Percentiles rank a stretch among this genome's conserved stretches.
These are phyloP conservation scores for Hemibagrus guttatus DNA, from an alignment of 2,797 vertebrate species.

Conservation along the genomic window DNA sequence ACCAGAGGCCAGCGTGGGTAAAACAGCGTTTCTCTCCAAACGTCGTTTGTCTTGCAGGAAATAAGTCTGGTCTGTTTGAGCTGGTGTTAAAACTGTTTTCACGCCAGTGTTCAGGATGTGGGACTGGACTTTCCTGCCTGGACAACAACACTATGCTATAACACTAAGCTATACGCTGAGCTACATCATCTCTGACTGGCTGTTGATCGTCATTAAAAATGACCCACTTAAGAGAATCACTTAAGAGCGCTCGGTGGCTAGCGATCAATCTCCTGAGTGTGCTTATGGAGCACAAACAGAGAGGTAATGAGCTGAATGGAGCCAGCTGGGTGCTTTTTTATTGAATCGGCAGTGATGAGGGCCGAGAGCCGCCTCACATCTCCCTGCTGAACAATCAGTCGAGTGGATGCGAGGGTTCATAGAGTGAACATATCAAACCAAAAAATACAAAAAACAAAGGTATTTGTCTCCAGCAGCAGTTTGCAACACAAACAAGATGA, in stretches of 20 bases:
- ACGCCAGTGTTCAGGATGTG: neutral
- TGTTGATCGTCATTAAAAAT: conserved; percentile 73
- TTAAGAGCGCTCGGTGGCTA: conserved; percentile 56
- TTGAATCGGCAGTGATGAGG: conserved; percentile 49
- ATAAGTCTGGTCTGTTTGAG: neutral
- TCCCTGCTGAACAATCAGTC: conserved; percentile 20
- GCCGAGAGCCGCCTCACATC: conserved; percentile 1
- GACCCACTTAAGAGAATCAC: conserved; percentile 60
- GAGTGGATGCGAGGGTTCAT: neutral
- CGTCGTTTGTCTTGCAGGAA: neutral
- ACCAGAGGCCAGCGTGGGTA: neutral
- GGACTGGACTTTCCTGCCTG: conserved; percentile 11
- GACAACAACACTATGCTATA: conserved; percentile 9
- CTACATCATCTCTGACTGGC: conserved; percentile 60
- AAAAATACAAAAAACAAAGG: neutral
- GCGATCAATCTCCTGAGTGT: conserved; percentile 72
- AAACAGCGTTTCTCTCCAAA: neutral
- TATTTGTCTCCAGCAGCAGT: neutral
- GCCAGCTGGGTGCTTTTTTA: conserved; percentile 56
- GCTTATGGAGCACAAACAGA: conserved; percentile 59
- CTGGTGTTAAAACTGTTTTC: neutral
- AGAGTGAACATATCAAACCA: neutral
- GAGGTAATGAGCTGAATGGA: conserved; percentile 70
- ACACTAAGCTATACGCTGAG: conserved; percentile 43
- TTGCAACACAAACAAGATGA: neutral